phyloP scores from a whole-genome alignment of 92 coral and sea anemone genomes.

The Bergia sp. region DNA sequence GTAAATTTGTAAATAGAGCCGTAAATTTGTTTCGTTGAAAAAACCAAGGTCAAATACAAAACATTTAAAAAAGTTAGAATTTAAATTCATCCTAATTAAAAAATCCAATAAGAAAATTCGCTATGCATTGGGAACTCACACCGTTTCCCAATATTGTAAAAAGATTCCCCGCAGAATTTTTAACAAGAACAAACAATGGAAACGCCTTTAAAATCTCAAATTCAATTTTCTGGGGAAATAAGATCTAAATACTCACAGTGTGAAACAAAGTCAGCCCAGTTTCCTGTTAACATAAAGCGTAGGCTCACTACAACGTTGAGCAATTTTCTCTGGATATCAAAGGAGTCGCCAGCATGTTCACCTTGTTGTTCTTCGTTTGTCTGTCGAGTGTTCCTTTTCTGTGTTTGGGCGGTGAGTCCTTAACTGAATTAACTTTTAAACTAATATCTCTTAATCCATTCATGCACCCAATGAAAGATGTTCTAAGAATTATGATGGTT shows the following conservation, averaged over 20 bases:
- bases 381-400: neutral
- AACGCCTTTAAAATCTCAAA: neutral
- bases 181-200: neutral
- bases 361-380: neutral
- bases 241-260: neutral
- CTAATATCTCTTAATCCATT: too few relatives aligned
- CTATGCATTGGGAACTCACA: neutral
- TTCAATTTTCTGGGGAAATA: neutral
- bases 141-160: neutral
- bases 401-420: neutral
- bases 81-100: too few relatives aligned
- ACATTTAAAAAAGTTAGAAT: neutral
- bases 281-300: neutral
- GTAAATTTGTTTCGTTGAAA: too few relatives aligned
- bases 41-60: neutral
- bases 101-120: neutral
- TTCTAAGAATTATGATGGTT: too few relatives aligned
- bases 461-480: neutral
- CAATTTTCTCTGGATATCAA: neutral
- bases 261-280: neutral
- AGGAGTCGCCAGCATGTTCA: neutral
- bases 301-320: neutral
- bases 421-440: too few relatives aligned
- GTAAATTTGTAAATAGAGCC: too few relatives aligned
- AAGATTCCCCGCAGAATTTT: neutral